Percentiles rank a stretch among this genome's conserved stretches.
Evolutionary conservation across 2,797 vertebrate species (phyloP).

Genomic region (Morus bassanus): DNA sequence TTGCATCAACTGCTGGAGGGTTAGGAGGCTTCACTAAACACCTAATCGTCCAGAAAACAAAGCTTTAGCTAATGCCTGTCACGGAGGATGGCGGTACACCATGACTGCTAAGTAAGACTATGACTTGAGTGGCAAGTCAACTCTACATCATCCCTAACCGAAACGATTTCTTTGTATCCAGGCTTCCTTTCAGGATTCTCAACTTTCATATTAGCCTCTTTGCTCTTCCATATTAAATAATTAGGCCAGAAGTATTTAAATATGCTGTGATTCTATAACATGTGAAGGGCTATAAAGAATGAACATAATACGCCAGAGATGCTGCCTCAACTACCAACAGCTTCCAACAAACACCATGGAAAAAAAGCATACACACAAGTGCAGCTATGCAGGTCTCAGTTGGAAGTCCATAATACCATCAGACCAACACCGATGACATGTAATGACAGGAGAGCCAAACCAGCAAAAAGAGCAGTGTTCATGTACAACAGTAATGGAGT

Average conservation of each 20-base stretch:
- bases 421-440: fast-evolving
- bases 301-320: neutral
- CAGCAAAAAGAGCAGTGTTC: neutral
- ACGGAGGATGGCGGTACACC: fast-evolving
- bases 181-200: neutral
- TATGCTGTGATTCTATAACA: neutral
- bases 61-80: neutral
- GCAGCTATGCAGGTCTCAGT: neutral
- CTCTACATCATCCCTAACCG: neutral
- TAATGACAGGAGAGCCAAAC: neutral
- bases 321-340: neutral
- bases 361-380: neutral
- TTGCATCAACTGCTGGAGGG: neutral
- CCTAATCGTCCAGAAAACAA: neutral
- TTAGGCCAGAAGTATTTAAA: neutral
- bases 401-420: neutral
- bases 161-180: neutral
- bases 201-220: neutral
- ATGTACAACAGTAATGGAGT: neutral
- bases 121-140: neutral
- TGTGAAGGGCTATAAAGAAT: neutral
- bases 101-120: neutral
- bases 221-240: neutral
- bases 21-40: neutral
- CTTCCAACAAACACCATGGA: neutral